A percentile compares a stretch with the other conserved stretches of the same genome.
Conservation (phyloP, 2,888 invertebrate species). For the Tubulanus polymorphus region DNA sequence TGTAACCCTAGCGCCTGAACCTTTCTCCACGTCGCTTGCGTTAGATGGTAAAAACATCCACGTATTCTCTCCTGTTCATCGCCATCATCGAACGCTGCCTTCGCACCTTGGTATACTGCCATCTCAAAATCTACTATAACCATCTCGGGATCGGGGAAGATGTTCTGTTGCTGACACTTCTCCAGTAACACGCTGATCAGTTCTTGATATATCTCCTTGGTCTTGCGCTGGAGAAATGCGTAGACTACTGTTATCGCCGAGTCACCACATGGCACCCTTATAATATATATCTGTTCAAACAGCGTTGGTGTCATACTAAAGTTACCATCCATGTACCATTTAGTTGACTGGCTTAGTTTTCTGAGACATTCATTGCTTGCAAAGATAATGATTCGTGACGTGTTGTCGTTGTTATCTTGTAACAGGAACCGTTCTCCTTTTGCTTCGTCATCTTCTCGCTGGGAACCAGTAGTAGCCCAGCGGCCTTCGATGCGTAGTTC, state of each 20-base stretch:
- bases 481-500: background rate
- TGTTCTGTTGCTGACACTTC: background rate
- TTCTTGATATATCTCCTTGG: background rate
- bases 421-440: background rate
- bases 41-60: background rate
- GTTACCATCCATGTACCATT: conserved; percentile 2
- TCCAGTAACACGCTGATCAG: background rate
- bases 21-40: background rate
- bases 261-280: background rate
- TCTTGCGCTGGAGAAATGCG: background rate
- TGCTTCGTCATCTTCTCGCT: background rate
- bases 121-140: background rate
- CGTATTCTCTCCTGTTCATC: too few species aligned
- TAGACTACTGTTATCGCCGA: background rate
- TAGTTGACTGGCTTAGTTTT: background rate
- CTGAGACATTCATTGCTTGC: background rate
- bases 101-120: background rate
- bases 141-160: background rate
- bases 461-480: background rate
- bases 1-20: background rate
- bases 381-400: background rate
- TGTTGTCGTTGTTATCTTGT: conserved; percentile 1
- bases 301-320: background rate
- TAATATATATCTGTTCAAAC: conserved; percentile 4
- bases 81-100: background rate